Base-by-base conservation (phyloP, 2,113 vertebrate species). In the Rhinichthys klamathensis region DNA sequence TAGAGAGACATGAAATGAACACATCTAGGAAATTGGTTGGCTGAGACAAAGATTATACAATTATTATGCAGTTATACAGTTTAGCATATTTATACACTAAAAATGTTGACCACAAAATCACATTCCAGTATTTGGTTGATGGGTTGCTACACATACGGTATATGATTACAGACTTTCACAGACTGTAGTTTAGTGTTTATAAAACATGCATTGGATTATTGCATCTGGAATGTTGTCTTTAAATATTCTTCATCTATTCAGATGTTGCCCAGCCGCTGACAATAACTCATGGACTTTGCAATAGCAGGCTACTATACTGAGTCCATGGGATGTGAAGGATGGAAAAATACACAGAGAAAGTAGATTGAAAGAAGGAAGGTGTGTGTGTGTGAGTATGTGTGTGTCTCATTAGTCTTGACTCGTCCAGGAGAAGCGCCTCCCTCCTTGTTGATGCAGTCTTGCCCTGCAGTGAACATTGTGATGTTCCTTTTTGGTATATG, bases 401-500 rank as follows among this genome's bases (percentile, higher is more conserved):
- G 69, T 73, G 15, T 72, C 85, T 89, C 82, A 89, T 89, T 89
- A 89, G 78, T 49, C 61, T 70, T 27, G 32, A 77, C 41, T 72
- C 70, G 25, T 56, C 16, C 73, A 46, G 85, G 63, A 30, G 67
- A 74, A 86, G 81, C 67, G 23, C 32, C 69, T 25, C 51, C 27
- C 27, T 61, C 61, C 85, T 81, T 61, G 60, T 84, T 60, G 67
- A 44, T 73, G 63, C 63, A 77, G 60, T 5, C n/a, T 60, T 84
- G 72, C 84, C 84, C 82, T 76, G 70, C 82, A 78, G 87, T 61
- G 35, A 61, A 75, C 58, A 58, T 58, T 49, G 67, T 76, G 84
- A 84, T 56, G 85, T 72, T 82, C 41, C 51, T 38, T 54, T 65
- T 51, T 69, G 76, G 46, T 56, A 51, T 44, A 61, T 61, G 23